A percentile compares a stretch with the other conserved stretches of the same genome.
These are phyloP conservation scores for Mamestra brassicae DNA, from an alignment of 2,888 invertebrate genomes.

Conservation along the genomic window DNA sequence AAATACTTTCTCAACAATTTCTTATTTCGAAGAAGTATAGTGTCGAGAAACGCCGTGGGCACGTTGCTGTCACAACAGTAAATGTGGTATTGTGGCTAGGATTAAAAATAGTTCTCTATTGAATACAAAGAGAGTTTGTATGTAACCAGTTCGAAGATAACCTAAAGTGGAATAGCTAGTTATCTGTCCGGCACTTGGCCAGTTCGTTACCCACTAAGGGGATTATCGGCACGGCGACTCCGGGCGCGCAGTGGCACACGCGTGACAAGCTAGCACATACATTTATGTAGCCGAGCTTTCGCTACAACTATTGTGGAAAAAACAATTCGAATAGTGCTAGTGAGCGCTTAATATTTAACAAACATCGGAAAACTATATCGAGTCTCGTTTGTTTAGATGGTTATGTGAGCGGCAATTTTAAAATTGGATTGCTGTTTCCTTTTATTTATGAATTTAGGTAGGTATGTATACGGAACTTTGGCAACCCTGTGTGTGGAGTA, in stretches of 20 bases:
- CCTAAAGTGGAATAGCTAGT: conserved; percentile 79
- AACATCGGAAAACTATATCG: conserved; percentile 48
- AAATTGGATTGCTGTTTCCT: conserved; percentile 37
- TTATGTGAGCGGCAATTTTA: conserved; percentile 39
- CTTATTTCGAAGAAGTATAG: not conserved
- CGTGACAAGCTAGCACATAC: conserved; percentile 68
- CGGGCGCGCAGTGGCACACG: conserved; percentile 45
- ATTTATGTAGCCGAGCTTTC: conserved; percentile 56
- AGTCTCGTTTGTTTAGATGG: conserved; percentile 41
- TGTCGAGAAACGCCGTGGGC: not conserved
- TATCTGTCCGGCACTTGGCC: conserved; percentile 77
- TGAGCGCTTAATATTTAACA: conserved; percentile 46
- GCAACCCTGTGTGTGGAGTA: not conserved
- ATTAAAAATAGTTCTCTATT: conserved; percentile 31
- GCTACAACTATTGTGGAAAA: conserved; percentile 42
- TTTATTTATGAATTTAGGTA: not conserved
- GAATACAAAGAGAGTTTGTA: conserved; percentile 46
- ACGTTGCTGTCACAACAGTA: no score
- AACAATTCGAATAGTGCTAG: conserved; percentile 37
- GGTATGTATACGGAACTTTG: not conserved
- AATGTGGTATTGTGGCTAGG: no score
- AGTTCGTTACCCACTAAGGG: conserved; percentile 85
- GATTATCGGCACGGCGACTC: conserved; percentile 77
- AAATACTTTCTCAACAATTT: not conserved
- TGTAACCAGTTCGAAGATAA: conserved; percentile 66